A percentile compares a stretch with the other conserved stretches of the same genome.
Evolutionary conservation across 2,797 vertebrate species (phyloP).

Genomic region (Pagetopsis macropterus): DNA sequence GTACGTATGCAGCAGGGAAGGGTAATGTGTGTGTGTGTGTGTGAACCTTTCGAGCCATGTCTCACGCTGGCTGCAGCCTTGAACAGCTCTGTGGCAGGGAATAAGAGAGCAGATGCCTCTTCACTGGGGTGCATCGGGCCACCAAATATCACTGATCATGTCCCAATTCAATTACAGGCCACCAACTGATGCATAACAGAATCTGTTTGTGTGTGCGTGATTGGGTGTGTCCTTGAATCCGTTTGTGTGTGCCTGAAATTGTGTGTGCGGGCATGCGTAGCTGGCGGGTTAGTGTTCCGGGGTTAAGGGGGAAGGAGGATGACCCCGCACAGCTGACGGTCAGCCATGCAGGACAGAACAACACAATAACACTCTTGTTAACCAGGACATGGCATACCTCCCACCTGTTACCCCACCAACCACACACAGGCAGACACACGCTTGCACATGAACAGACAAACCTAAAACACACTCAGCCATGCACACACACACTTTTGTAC

Average conservation of each 20-base stretch:
- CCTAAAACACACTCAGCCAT: slow-evolving; percentile 26
- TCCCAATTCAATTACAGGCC: slow-evolving; percentile 82
- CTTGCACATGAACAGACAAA: slow-evolving; percentile 63
- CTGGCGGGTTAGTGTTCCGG: slow-evolving; percentile 69
- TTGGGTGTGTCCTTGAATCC: slow-evolving; percentile 71
- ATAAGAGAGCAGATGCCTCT: slow-evolving; percentile 76
- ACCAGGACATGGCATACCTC: slow-evolving; percentile 80
- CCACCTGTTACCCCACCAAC: slow-evolving; percentile 79
- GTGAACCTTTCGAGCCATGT: slow-evolving; percentile 65
- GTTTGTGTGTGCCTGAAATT: slow-evolving; percentile 43
- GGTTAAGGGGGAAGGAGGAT: slow-evolving; percentile 73
- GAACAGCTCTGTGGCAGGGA: slow-evolving; percentile 55
- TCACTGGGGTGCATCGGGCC: slow-evolving; percentile 72
- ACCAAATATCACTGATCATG: slow-evolving; percentile 78
- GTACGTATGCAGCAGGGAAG: slow-evolving; percentile 51
- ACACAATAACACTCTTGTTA: slow-evolving; percentile 84
- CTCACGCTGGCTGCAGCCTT: slow-evolving; percentile 60
- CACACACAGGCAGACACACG: slow-evolving; percentile 74
- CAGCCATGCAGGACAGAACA: slow-evolving; percentile 82
- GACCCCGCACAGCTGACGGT: slow-evolving; percentile 80
- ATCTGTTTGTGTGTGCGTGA: slow-evolving; percentile 69
- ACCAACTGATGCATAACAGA: slow-evolving; percentile 73
- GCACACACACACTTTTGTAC: slow-evolving; percentile 18
- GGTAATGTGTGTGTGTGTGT: slow-evolving; percentile 29
- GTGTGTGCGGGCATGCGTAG: slow-evolving; percentile 75